A percentile compares a stretch with the other conserved stretches of the same genome.
These are phyloP conservation scores for Anhinga anhinga DNA, from an alignment of 2,113 vertebrate species.

Conservation along the genomic window DNA sequence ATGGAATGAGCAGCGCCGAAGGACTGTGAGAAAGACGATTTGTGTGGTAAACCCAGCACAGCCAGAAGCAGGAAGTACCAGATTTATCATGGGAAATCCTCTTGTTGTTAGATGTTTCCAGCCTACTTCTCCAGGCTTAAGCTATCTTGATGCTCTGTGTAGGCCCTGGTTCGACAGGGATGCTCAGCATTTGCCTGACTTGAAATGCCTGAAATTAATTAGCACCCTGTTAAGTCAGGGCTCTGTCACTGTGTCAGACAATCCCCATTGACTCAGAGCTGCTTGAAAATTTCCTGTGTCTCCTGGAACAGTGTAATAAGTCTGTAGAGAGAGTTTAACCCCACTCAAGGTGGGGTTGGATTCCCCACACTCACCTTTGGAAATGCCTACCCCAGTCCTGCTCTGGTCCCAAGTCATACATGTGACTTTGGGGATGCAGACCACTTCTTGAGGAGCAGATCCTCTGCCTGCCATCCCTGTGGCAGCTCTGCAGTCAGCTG, in stretches of 20 bases:
- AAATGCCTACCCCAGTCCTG: background rate
- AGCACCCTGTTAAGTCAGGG: slow-evolving; percentile 18
- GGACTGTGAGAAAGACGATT: slow-evolving; percentile 60
- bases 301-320: background rate
- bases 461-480: background rate
- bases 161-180: background rate
- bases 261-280: background rate
- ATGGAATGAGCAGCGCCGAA: slow-evolving; percentile 44
- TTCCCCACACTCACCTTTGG: background rate
- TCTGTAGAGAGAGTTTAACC: background rate
- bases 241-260: slow-evolving; percentile 10
- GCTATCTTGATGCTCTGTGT: background rate
- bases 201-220: slow-evolving; percentile 39
- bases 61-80: slow-evolving; percentile 66
- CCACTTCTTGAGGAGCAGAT: background rate
- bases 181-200: slow-evolving; percentile 10
- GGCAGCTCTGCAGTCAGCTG: background rate
- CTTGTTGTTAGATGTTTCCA: slow-evolving; percentile 62
- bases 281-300: background rate
- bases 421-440: background rate
- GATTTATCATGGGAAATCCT: slow-evolving; percentile 70
- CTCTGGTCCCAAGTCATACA: rapidly evolving
- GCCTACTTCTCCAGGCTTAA: slow-evolving; percentile 37
- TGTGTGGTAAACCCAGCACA: slow-evolving; percentile 67
- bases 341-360: background rate